Evolutionary conservation across 2,113 vertebrate genomes (phyloP).

Genomic region (human): DNA sequence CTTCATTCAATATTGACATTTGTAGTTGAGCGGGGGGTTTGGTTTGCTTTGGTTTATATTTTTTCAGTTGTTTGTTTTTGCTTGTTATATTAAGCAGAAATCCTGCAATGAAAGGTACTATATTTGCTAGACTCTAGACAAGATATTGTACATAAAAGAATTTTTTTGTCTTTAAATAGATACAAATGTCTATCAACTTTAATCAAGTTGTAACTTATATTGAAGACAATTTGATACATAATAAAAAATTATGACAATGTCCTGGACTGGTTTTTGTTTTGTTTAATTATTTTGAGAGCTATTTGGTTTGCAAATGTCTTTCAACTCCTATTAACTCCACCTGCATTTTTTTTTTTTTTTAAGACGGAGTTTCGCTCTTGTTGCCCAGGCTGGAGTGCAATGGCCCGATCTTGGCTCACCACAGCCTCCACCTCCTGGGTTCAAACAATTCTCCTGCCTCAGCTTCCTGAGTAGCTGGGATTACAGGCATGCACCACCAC

Average conservation of each 20-base stretch:
- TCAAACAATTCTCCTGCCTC: no score
- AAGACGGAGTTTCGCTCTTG: no score
- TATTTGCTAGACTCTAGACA: conserved; percentile 83
- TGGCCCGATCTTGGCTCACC: no score
- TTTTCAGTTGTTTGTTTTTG: conserved; percentile 75
- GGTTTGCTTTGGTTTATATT: conserved; percentile 49
- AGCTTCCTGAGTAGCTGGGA: no score
- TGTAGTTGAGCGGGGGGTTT: conserved; percentile 43
- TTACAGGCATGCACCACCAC: no score
- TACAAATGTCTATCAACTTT: conserved; percentile 78
- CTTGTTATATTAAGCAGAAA: conserved; percentile 80
- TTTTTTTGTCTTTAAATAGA: conserved; percentile 78
- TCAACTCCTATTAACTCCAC: neutral
- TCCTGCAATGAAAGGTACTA: conserved; percentile 82
- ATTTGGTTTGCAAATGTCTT: neutral
- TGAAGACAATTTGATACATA: conserved; percentile 88
- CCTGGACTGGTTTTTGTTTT: neutral
- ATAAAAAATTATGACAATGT: conserved; percentile 84
- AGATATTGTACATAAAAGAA: conserved; percentile 83
- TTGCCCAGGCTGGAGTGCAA: no score
- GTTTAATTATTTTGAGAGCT: neutral
- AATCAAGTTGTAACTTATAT: conserved; percentile 89
- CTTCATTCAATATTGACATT: conserved; percentile 83
- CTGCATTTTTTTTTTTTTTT: neutral
- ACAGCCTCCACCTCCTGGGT: no score